phyloP scores from a whole-genome alignment of 2,888 invertebrate genomes.

The Diadromus collaris region DNA sequence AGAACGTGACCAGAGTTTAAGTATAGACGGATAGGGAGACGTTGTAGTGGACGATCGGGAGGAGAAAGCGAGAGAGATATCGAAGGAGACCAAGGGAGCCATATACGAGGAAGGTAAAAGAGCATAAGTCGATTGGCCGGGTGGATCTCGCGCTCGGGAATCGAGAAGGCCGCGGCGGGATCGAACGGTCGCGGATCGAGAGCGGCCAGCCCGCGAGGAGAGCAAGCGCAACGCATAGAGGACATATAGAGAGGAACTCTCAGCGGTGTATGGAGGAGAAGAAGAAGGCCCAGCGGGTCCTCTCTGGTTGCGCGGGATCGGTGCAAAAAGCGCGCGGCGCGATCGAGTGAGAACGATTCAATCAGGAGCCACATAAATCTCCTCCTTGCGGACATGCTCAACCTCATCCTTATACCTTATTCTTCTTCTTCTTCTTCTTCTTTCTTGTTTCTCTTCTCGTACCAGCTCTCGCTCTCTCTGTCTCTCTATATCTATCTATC shows the following conservation, averaged over 20 bases:
- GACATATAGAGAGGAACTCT: slow-evolving; percentile 24
- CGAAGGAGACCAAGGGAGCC: slow-evolving; percentile 33
- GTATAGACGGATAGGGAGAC: slow-evolving; percentile 43
- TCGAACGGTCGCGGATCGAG: slow-evolving; percentile 38
- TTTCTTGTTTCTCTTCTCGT: slow-evolving; percentile 31
- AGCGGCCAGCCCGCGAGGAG: slow-evolving; percentile 21
- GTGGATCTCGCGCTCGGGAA: slow-evolving; percentile 38
- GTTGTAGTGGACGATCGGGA: slow-evolving; percentile 46
- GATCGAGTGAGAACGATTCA: slow-evolving; percentile 80
- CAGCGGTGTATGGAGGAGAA: slow-evolving; percentile 40
- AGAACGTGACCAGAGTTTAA: slow-evolving; percentile 60
- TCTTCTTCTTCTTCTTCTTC: slow-evolving; percentile 45
- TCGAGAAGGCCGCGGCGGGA: slow-evolving; percentile 16
- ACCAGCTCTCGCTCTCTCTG: slow-evolving; percentile 41
- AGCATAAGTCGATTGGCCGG: slow-evolving; percentile 61
- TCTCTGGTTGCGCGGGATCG: slow-evolving; percentile 66
- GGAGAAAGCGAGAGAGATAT: slow-evolving; percentile 25
- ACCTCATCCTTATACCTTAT: slow-evolving; percentile 60
- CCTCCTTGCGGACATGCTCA: slow-evolving; percentile 78
- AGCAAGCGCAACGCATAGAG: slow-evolving; percentile 16
- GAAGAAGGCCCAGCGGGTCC: slow-evolving; percentile 46
- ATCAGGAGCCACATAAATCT: slow-evolving; percentile 80
- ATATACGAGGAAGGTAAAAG: slow-evolving; percentile 58
- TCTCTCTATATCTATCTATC: slow-evolving; percentile 18
- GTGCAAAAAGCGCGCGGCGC: slow-evolving; percentile 79